phyloP scores from a whole-genome alignment of 2,797 vertebrate genomes.

The Orestias chungarensis region DNA sequence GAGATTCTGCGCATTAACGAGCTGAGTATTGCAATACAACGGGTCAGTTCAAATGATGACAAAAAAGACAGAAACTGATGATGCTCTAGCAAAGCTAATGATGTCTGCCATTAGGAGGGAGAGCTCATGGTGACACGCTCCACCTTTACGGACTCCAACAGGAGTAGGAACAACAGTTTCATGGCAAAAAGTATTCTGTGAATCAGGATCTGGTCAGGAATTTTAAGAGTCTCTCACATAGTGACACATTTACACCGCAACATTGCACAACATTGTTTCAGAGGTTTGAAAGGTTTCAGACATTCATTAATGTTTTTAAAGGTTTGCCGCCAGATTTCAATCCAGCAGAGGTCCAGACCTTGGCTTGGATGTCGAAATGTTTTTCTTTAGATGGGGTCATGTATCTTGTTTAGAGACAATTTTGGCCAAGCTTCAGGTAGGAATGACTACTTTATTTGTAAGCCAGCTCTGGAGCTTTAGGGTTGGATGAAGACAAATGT shows the following conservation, averaged over 20 bases:
- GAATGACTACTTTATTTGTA: neutral
- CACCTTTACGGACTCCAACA: neutral
- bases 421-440: neutral
- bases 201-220: neutral
- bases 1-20: slow-evolving; percentile 55
- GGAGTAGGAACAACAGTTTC: neutral
- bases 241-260: no score
- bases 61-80: slow-evolving; percentile 41
- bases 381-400: neutral
- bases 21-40: slow-evolving; percentile 52
- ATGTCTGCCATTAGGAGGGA: slow-evolving; percentile 48
- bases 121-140: slow-evolving; percentile 3
- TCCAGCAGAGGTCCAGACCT: neutral
- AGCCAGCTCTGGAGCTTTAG: neutral
- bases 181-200: neutral
- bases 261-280: neutral
- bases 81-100: slow-evolving; percentile 51
- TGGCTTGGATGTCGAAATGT: neutral
- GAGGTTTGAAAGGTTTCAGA: neutral
- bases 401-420: neutral
- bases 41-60: slow-evolving; percentile 21
- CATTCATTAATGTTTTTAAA: neutral
- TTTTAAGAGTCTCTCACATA: neutral
- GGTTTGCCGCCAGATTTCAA: neutral
- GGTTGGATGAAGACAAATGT: neutral